Base-by-base conservation (phyloP, 2,113 vertebrate genomes). In the Pristiophorus japonicus region DNA sequence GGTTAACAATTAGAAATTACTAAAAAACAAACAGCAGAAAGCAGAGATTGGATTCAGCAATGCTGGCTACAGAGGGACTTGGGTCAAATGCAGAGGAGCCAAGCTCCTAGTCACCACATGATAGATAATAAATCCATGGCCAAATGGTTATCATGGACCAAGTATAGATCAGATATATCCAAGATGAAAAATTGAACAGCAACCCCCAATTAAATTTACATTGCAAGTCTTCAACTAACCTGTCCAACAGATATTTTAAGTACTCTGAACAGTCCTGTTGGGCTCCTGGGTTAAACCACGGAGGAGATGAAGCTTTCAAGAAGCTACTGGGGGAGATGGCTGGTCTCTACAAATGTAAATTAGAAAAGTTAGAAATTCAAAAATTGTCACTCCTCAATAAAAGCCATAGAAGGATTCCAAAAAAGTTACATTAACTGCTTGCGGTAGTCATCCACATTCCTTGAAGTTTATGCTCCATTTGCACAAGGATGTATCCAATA, bases 221-320 rank as follows among this genome's bases (percentile, higher is more conserved):
- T 81, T 59, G 27, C 55, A 63, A 94, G 22, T 63, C n/a, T 91
- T 65, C 38, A 92, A 96, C 97, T 0, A 96, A 98, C 98, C 98
- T 96, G 96, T 98, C 98, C 90, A 98, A 97, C 95, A 98, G 96
- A 95, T 98, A 98, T 96, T 98, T 98, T 95, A 98, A 97, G 94
- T 98, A 98, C 95, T 98, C 98, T 0, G 98, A 98, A 96, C 98
- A 98, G 97, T 98, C 98, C 96, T 98, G 98, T 96, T 98, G 98
- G 87, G 98, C 97, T 0, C 98, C 98, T 0, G 97, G 97, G 16
- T 97, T 98, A 96, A 98, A 98, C 98, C 98, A 98, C 65, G 98
- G 98, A 0, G 98, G 98, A 97, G 97, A 98, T n/a, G 98, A 98
- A 0, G 98, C 98, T 66, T 97, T 97, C 4, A 98, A 96, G 96